Conservation (phyloP, 2,888 invertebrate genomes). For the Phrixothrix hirtus region DNA sequence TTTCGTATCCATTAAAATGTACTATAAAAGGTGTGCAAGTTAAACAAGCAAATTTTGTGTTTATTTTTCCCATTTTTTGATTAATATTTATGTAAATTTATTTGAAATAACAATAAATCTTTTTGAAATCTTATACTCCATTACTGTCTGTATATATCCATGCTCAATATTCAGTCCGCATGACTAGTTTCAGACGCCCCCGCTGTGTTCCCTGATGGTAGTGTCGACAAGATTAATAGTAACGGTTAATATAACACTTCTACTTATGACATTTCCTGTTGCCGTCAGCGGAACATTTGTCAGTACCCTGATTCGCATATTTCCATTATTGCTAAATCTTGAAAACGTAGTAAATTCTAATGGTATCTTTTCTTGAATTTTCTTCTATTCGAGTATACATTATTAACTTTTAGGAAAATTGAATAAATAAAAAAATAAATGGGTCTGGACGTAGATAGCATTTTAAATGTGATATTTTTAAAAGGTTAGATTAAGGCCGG, state of each 20-base stretch:
- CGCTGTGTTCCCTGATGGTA: conserved; percentile 26
- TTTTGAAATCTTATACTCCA: conserved; percentile 25
- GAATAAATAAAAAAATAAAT: neutral
- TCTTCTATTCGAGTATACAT: too few relatives aligned
- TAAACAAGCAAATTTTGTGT: neutral
- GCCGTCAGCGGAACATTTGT: conserved; percentile 38
- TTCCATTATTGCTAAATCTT: conserved; percentile 1
- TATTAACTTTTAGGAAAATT: too few relatives aligned
- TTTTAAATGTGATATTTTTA: conserved; percentile 30
- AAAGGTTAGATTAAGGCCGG: conserved; percentile 49
- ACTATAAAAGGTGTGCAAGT: neutral
- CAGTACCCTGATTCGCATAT: conserved; percentile 19
- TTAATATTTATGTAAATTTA: conserved; percentile 18
- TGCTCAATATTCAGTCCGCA: conserved; percentile 33
- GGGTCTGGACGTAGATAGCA: conserved; percentile 28
- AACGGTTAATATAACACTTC: conserved; percentile 39
- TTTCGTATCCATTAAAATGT: too few relatives aligned
- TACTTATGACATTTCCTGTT: conserved; percentile 43
- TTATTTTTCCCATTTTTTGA: conserved; percentile 9
- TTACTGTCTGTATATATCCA: conserved; percentile 30
- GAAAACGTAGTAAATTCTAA: too few relatives aligned
- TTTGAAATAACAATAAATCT: conserved; percentile 26
- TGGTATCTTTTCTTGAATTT: too few relatives aligned
- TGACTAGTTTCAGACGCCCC: conserved; percentile 29
- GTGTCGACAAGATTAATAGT: conserved; percentile 44